phyloP scores from a whole-genome alignment of 2,797 vertebrate species.

The Xiphorhynchus erythropygius region DNA sequence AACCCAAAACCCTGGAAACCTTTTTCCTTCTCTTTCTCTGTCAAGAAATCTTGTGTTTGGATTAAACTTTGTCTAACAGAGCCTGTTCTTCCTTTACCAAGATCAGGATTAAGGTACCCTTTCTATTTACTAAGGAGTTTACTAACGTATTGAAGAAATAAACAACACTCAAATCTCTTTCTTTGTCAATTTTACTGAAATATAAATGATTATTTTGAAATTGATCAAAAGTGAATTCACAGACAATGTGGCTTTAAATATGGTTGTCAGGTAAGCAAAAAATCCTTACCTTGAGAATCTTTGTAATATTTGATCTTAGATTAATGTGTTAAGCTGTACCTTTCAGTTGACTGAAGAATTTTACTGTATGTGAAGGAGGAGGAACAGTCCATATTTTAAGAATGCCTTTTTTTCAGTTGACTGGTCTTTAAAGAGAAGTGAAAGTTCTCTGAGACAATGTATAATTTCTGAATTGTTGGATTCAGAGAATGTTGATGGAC shows the following conservation, averaged over 20 bases:
- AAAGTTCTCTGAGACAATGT: neutral
- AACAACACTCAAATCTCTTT: neutral
- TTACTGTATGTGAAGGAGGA: neutral
- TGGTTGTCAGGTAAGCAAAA: neutral
- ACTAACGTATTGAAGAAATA: neutral
- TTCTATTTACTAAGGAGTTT: neutral
- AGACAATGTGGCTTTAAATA: neutral
- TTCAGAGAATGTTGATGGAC: neutral
- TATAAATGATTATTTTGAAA: neutral
- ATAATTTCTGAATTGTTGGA: neutral
- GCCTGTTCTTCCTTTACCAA: neutral
- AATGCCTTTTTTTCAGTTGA: neutral
- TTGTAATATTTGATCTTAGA: neutral
- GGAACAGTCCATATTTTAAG: neutral
- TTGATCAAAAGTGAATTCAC: neutral
- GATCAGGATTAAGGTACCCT: neutral
- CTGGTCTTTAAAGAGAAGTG: neutral
- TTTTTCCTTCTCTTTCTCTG: neutral
- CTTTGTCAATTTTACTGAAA: neutral
- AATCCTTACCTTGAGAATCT: neutral
- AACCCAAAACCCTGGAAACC: neutral
- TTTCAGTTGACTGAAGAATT: neutral
- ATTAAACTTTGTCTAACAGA: neutral
- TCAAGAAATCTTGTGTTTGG: neutral
- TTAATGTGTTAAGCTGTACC: neutral